Conservation (phyloP, 2,888 invertebrate species). For the Crematogaster levior region DNA sequence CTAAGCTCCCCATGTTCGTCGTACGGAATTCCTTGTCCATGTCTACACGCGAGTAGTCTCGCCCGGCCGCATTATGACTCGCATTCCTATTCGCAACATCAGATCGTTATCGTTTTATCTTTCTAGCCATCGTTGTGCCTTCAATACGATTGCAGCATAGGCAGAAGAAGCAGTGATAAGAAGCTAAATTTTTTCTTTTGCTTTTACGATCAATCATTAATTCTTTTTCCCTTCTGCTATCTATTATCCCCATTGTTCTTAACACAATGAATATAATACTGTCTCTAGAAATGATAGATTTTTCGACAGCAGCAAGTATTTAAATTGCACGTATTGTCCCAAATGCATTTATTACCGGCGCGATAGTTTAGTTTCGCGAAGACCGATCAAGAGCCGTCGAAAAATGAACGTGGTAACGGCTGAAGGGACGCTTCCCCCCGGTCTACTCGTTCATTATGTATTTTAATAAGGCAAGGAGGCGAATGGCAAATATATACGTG, state of each 20-base stretch:
- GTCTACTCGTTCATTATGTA: slow-evolving; percentile 54
- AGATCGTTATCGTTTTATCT: slow-evolving; percentile 42
- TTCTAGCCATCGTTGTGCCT: neutral
- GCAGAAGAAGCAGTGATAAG: slow-evolving; percentile 6
- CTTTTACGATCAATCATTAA: slow-evolving; percentile 13
- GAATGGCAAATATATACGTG: slow-evolving; percentile 61
- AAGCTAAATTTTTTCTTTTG: neutral
- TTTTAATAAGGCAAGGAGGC: slow-evolving; percentile 66
- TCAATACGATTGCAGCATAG: slow-evolving; percentile 16
- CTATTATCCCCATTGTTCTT: neutral
- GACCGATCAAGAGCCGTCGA: neutral
- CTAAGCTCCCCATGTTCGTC: neutral
- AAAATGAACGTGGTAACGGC: neutral
- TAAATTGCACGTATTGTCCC: neutral
- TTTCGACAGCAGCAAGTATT: neutral
- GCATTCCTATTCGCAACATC: slow-evolving; percentile 22
- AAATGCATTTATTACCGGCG: neutral
- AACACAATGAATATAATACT: neutral
- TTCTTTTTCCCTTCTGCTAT: neutral
- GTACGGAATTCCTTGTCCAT: slow-evolving; percentile 28
- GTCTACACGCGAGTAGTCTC: slow-evolving; percentile 30
- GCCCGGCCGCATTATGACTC: slow-evolving; percentile 23
- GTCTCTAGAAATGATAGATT: neutral
- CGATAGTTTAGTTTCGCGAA: neutral
- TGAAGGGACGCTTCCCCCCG: slow-evolving; percentile 37